A percentile compares a stretch with the other conserved stretches of the same genome.
These are phyloP conservation scores for Tautogolabrus adspersus DNA, from an alignment of 2,113 vertebrate species.

Conservation along the genomic window DNA sequence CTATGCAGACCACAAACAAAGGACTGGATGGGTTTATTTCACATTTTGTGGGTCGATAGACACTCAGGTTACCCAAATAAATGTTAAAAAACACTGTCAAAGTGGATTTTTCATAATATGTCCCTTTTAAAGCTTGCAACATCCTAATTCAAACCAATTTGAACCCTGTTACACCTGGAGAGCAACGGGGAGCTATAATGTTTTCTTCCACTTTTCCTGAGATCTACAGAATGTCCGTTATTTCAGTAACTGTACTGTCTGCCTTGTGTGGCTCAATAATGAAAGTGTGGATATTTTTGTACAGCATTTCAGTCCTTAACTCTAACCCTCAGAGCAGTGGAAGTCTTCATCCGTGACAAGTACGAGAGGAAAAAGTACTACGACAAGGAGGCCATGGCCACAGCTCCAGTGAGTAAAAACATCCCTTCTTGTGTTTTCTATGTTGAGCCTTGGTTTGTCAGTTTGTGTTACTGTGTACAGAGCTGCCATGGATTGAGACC, in stretches of 20 bases:
- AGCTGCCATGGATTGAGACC: constrained; percentile 5
- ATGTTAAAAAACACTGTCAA: too few species aligned
- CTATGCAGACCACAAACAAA: too few species aligned
- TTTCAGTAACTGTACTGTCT: not conserved
- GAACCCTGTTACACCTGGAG: too few species aligned
- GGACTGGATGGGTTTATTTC: too few species aligned
- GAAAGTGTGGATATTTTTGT: not conserved
- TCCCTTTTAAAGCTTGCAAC: too few species aligned
- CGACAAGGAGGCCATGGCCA: constrained; percentile 88
- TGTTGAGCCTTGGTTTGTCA: not conserved
- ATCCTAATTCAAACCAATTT: too few species aligned
- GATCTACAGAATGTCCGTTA: not conserved
- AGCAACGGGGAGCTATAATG: too few species aligned
- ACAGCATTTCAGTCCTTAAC: constrained; percentile 85
- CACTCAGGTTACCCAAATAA: too few species aligned
- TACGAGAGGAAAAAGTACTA: constrained; percentile 99
- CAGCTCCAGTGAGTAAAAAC: constrained; percentile 90
- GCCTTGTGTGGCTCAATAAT: too few species aligned
- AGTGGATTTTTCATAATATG: too few species aligned
- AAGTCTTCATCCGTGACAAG: constrained; percentile 99
- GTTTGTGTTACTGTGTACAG: not conserved
- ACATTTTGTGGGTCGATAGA: too few species aligned
- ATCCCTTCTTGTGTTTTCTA: not conserved
- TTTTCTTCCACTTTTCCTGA: not conserved
- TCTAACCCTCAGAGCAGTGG: constrained; percentile 90